phyloP scores from a whole-genome alignment of 2,888 invertebrate genomes.

The Leptinotarsa haldemani region DNA sequence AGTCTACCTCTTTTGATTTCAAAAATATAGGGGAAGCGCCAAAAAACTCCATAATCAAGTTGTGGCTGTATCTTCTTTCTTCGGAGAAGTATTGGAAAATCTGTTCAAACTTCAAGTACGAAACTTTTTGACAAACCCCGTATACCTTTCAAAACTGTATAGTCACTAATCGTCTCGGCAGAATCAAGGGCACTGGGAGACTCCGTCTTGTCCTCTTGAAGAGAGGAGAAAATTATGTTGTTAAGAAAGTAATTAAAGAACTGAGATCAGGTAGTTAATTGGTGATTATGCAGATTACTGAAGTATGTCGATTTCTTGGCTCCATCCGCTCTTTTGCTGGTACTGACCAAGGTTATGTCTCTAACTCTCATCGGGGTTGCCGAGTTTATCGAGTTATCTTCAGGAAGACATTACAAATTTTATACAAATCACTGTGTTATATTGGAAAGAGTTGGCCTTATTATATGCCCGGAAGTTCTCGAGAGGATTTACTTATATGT shows the following conservation, averaged over 20 bases:
- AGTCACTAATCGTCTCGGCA: neutral
- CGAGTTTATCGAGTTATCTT: neutral
- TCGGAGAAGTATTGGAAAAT: too few species aligned
- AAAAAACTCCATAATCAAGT: too few species aligned
- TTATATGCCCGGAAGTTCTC: too few species aligned
- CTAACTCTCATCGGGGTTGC: neutral
- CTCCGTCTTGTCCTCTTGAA: conserved; percentile 33
- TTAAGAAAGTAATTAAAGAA: conserved; percentile 33
- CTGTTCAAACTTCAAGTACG: neutral
- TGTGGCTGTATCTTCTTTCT: too few species aligned
- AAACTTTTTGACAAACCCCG: neutral
- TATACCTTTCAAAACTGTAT: neutral
- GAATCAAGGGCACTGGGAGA: conserved; percentile 28
- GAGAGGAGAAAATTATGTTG: conserved; percentile 21
- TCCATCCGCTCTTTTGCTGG: conserved; percentile 35
- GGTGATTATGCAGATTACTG: conserved; percentile 38
- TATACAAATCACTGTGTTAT: too few species aligned
- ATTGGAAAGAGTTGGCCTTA: too few species aligned
- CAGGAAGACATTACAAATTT: too few species aligned
- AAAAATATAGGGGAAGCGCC: too few species aligned
- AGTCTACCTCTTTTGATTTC: too few species aligned
- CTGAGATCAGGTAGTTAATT: conserved; percentile 35
- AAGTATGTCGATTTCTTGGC: conserved; percentile 41
- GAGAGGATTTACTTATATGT: too few species aligned
- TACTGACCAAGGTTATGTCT: conserved; percentile 30